Evolutionary conservation across 2,888 invertebrate genomes (phyloP).

Genomic region (Tortrix viridana): DNA sequence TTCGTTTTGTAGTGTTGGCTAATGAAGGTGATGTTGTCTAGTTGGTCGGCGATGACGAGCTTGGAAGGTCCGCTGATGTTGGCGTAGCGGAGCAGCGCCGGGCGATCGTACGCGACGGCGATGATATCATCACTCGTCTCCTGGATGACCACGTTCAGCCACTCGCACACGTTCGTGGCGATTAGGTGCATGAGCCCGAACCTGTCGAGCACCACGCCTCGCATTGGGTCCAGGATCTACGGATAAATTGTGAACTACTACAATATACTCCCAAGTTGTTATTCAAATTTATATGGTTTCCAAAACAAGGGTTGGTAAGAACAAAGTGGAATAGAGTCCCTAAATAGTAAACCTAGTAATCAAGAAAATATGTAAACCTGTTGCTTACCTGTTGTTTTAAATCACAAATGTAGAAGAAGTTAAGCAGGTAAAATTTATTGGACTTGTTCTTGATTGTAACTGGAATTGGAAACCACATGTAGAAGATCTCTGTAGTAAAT

Average conservation of each 20-base stretch:
- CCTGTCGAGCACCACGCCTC: constrained; percentile 82
- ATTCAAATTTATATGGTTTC: no score
- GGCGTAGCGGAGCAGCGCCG: constrained; percentile 63
- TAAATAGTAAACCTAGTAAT: no score
- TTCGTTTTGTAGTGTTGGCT: constrained; percentile 42
- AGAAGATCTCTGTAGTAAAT: no score
- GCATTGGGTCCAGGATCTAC: constrained; percentile 76
- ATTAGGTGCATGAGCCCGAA: constrained; percentile 97
- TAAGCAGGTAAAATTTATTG: no score
- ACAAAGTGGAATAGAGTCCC: no score
- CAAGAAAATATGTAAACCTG: no score
- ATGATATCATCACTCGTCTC: constrained; percentile 95
- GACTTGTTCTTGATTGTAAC: no score
- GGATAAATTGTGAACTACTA: constrained; percentile 39
- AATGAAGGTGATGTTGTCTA: constrained; percentile 56
- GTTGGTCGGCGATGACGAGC: constrained; percentile 52
- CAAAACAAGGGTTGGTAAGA: no score
- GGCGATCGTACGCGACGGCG: constrained; percentile 67
- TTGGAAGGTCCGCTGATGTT: constrained; percentile 63
- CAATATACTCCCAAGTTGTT: no score
- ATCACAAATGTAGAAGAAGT: no score
- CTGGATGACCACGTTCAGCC: constrained; percentile 94
- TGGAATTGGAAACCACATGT: no score
- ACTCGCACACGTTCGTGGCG: constrained; percentile 96
- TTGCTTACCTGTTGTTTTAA: no score